A percentile compares a stretch with the other conserved stretches of the same genome.
Conservation (phyloP, 2,888 invertebrate genomes). For the Dione juno region DNA sequence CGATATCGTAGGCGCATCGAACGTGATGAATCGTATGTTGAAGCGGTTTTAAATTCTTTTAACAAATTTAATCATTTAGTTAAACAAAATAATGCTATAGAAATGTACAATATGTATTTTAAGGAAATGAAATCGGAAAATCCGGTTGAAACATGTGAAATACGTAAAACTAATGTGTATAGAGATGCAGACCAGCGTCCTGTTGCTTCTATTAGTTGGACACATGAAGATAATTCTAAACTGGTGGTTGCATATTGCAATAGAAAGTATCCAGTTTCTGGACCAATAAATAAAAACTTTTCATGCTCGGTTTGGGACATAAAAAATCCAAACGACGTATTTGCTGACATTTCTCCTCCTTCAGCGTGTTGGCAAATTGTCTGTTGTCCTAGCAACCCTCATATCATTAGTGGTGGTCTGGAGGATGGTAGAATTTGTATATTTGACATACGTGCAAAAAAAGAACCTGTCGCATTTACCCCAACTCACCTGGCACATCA, state of each 20-base stretch:
- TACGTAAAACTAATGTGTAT: constrained; percentile 85
- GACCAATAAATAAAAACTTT: constrained; percentile 61
- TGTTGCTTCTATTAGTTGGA: constrained; percentile 86
- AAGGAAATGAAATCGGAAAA: constrained; percentile 73
- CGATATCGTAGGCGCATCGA: constrained; percentile 89
- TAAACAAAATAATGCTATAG: constrained; percentile 89
- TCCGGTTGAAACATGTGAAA: constrained; percentile 75
- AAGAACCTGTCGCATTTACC: constrained; percentile 87
- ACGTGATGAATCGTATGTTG: constrained; percentile 88
- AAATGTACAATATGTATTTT: constrained; percentile 90
- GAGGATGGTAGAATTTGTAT: constrained; percentile 64
- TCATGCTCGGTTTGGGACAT: constrained; percentile 86
- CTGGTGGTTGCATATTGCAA: constrained; percentile 85
- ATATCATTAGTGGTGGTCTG: constrained; percentile 58
- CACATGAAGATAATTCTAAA: constrained; percentile 84
- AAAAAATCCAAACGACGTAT: constrained; percentile 62
- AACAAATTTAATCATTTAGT: constrained; percentile 84
- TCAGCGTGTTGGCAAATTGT: constrained; percentile 60
- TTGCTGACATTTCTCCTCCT: constrained; percentile 53
- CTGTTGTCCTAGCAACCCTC: constrained; percentile 55
- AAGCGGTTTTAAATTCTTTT: constrained; percentile 81
- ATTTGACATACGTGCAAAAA: constrained; percentile 90
- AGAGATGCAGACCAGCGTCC: constrained; percentile 77
- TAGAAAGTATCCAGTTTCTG: constrained; percentile 53
- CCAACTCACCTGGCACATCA: constrained; percentile 63